Conservation (phyloP, 2,888 invertebrate genomes). For the Cephus pygmeus region DNA sequence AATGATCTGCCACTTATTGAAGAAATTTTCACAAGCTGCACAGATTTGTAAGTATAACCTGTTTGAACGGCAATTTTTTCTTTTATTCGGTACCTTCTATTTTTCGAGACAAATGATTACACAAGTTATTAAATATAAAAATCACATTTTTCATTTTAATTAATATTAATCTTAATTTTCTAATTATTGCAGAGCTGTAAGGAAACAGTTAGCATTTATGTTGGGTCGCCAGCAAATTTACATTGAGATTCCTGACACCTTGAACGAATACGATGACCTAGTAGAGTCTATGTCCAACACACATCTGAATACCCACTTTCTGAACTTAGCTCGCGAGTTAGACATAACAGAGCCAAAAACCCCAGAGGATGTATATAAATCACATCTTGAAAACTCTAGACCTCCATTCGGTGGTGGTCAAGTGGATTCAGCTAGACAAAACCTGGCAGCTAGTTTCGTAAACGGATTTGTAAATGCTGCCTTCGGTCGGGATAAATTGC, state of each 20-base stretch:
- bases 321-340: constrained; percentile 92
- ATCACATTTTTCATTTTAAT: background rate
- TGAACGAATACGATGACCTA: constrained; percentile 79
- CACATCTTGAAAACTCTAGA: constrained; percentile 90
- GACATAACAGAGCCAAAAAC: constrained; percentile 99
- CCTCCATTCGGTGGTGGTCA: constrained; percentile 80
- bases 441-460: constrained; percentile 96
- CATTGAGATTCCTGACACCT: constrained; percentile 79
- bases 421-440: constrained; percentile 95
- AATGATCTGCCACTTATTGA: constrained; percentile 84
- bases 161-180: background rate
- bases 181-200: constrained; percentile 73
- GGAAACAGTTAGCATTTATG: constrained; percentile 97
- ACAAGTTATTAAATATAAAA: background rate
- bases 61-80: background rate
- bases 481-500: constrained; percentile 95
- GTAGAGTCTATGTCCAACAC: constrained; percentile 92
- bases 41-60: constrained; percentile 77
- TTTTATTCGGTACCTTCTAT: background rate
- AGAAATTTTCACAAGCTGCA: constrained; percentile 85
- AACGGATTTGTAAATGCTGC: constrained; percentile 99
- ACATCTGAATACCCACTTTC: constrained; percentile 91
- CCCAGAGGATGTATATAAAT: constrained; percentile 99
- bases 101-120: background rate
- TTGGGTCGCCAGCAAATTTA: constrained; percentile 93